phyloP scores from a whole-genome alignment of 1,140 invertebrate genomes.

The Caerostris extrusa region DNA sequence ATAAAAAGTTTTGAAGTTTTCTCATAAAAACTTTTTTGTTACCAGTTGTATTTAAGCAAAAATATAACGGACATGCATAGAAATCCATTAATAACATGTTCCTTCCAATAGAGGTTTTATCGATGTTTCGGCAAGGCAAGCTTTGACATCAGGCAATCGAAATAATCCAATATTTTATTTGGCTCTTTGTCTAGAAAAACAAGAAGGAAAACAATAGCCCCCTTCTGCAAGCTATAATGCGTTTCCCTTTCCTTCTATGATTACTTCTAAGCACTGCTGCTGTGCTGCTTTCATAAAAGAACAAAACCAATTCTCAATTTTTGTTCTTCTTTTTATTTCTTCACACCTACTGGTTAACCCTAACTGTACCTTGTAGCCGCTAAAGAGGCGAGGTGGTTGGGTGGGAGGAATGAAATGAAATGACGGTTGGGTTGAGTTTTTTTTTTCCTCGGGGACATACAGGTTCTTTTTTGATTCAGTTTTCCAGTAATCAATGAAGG shows the following conservation, averaged over 20 bases:
- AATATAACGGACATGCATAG: not conserved
- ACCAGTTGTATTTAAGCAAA: not conserved
- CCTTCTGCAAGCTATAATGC: not conserved
- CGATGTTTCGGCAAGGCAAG: not conserved
- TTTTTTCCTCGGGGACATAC: slow-evolving; percentile 13
- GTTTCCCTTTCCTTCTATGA: not conserved
- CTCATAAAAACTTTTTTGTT: not conserved
- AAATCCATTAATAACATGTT: slow-evolving; percentile 30
- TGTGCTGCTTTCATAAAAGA: slow-evolving; percentile 17
- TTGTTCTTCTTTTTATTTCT: not conserved
- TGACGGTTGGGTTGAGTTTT: not conserved
- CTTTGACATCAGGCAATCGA: slow-evolving; percentile 27
- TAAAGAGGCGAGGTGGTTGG: not conserved
- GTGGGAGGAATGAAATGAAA: not conserved
- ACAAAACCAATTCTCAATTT: not conserved
- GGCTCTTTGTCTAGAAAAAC: slow-evolving; percentile 14
- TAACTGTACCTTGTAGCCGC: slow-evolving; percentile 24
- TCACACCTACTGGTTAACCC: slow-evolving; percentile 23
- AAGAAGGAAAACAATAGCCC: not conserved
- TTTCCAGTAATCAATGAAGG: slow-evolving; percentile 38
- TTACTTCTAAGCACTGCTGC: not conserved
- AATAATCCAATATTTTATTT: slow-evolving; percentile 36
- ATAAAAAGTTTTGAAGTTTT: no score
- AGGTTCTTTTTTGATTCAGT: slow-evolving; percentile 34
- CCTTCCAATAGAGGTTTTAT: not conserved